Evolutionary conservation across 2,113 vertebrate genomes (phyloP), one percentile per base, ranked within the genome.

Genomic region (Stegostoma tigrinum): DNA sequence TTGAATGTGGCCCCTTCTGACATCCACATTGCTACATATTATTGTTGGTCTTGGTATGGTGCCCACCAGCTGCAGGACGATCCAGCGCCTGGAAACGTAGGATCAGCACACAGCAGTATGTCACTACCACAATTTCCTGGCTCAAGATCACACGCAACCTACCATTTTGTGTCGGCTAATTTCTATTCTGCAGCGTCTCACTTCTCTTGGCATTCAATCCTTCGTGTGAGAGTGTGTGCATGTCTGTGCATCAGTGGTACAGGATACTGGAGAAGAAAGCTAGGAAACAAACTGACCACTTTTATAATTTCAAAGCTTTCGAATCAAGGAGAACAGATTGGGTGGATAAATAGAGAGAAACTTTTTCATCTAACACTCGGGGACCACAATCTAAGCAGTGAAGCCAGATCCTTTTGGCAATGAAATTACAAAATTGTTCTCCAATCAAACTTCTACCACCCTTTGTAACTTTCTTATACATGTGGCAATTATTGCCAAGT

Each of bases 41-140:
- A 67, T 93, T 93, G 89, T 91, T 93, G 89, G 8, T 93, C 61
- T 66, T 93, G 89, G 89, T 38, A 7, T 21, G n/a, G 61, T 38
- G 61, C 61, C 34, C 61, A 66, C 34, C 89, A 93, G 61, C 89
- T 93, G 89, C 34, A 91, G 61, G 34, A 93, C 8, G 15, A 66
- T 66, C 34, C 12, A 38, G 55, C 3, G 55, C n/a, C 89, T 66
- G n/a, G 55, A 93, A 93, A 93, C 48, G 34, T n/a, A 17, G 34
- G n/a, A 93, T n/a, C 86, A 12, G 55, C 48, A 27, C 27, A 61
- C 17, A 67, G 64, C 34, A 66, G 5, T 19, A 19, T 64, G n/a
- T 61, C n/a, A 19, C 61, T 66, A 66, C 0, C n/a, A 17, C 21
- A 61, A n/a, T 64, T n/a, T 93, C 61, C 89, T 38, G 34, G 6